phyloP scores from a whole-genome alignment of 2,797 vertebrate genomes.

The Oophaga sylvatica region DNA sequence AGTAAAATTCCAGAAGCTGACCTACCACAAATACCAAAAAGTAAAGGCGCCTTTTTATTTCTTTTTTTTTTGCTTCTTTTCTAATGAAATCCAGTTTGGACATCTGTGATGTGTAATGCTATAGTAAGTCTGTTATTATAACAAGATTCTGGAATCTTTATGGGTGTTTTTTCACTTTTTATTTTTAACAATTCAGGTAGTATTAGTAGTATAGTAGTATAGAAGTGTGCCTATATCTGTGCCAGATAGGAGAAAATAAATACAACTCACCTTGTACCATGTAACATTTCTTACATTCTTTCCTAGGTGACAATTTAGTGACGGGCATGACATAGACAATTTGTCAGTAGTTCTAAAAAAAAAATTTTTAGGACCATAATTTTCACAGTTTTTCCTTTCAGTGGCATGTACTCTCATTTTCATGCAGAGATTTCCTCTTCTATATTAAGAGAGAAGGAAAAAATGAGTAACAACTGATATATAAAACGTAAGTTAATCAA shows the following conservation, averaged over 20 bases:
- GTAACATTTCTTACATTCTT: constrained; percentile 65
- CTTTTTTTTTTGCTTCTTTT: no score
- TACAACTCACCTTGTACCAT: constrained; percentile 76
- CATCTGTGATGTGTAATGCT: no score
- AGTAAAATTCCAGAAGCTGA: no score
- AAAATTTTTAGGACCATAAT: constrained; percentile 29
- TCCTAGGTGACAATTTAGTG: constrained; percentile 67
- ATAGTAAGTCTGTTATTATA: no score
- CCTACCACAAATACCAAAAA: no score
- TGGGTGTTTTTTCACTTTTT: neutral
- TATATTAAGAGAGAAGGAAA: constrained; percentile 60
- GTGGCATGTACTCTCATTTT: constrained; percentile 71
- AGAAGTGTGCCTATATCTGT: neutral
- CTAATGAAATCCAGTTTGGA: no score
- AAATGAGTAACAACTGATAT: neutral
- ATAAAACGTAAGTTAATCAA: neutral
- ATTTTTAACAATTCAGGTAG: neutral
- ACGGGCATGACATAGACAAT: constrained; percentile 73
- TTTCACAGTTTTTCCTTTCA: constrained; percentile 67
- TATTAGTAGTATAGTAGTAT: no score
- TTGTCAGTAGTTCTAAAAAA: constrained; percentile 63
- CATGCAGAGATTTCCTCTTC: constrained; percentile 65
- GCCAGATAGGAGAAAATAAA: neutral
- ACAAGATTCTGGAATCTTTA: no score
- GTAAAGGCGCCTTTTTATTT: no score